Evolutionary conservation across 1,140 invertebrate genomes (phyloP), one percentile per base, ranked within the genome.

Genomic region (Caenorhabditis inopinata): DNA sequence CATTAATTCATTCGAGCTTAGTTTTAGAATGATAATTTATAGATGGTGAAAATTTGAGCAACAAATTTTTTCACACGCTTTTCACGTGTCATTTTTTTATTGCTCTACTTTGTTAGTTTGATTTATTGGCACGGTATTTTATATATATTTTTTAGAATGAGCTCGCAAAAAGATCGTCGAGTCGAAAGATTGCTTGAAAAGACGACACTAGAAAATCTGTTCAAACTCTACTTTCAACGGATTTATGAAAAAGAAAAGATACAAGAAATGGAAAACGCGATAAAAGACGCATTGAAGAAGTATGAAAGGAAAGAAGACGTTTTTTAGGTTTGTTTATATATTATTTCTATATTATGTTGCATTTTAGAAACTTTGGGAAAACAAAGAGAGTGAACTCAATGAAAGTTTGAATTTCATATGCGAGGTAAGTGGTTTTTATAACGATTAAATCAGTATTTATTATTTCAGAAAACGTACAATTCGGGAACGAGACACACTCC

Each of bases 281-380:
- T 62, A 18, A 18, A n/a, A 62, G 6, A 62, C 21, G n/a, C 21
- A 25, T 62, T 62, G 53, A 27, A 62, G 4, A 62, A 62, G 23
- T 62, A 62, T 62, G 53, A 62, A 25, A 62, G n/a, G 0, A 62
- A 62, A 12, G 53, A 62, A 18, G n/a, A 7, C 7, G 5, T 62
- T 4, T 62, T 62, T 27, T 4, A 62, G 53, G 53, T 62, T 62
- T 4, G 53, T 27, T 62, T 62, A 62, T 62, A 62, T 25, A 25
- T 62, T 62, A 27, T 62, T 25, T 62, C n/a, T 25, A 25, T 62
- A n/a, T 25, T 21, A 4, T 25, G 5, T 5, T 62, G n/a, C 53
- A 62, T 62, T 62, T 62, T 25, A 62, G 53, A 62, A 62, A 62
- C 53, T 62, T 62, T 9, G 23, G 53, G 18, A 62, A 25, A 62